A percentile compares a stretch with the other conserved stretches of the same genome.
Conservation (phyloP, 2,888 invertebrate species). For the Rhagium mordax region DNA sequence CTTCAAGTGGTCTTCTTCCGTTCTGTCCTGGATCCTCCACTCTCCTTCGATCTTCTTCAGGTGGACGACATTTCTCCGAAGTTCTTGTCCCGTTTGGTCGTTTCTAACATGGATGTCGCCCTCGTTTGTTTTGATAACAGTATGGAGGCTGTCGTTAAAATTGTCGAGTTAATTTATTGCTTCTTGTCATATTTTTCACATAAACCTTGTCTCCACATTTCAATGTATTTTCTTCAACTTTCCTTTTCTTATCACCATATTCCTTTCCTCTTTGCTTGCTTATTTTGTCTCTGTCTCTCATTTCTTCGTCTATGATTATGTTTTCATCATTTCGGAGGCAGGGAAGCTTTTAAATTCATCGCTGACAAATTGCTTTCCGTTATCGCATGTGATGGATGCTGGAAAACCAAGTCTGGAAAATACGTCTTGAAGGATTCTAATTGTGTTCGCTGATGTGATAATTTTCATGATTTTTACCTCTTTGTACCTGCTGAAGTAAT, state of each 20-base stretch:
- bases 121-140: constrained; percentile 26
- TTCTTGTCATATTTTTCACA: constrained; percentile 36
- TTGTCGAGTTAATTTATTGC: constrained; percentile 33
- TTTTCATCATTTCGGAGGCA: constrained; percentile 19
- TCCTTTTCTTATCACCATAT: constrained; percentile 37
- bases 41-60: constrained; percentile 26
- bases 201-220: constrained; percentile 40
- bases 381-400: not conserved
- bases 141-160: constrained; percentile 28
- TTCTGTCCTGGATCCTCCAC: constrained; percentile 18
- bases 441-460: constrained; percentile 40
- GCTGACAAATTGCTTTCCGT: too few species aligned
- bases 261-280: constrained; percentile 39
- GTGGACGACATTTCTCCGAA: constrained; percentile 26
- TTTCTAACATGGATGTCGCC: constrained; percentile 4
- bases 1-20: too few species aligned
- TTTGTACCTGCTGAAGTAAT: constrained; percentile 58
- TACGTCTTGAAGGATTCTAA: constrained; percentile 45
- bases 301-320: constrained; percentile 31
- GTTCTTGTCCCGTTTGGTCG: constrained; percentile 23
- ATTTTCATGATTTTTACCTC: constrained; percentile 49
- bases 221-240: constrained; percentile 29
- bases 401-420: constrained; percentile 49
- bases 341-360: too few species aligned
- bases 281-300: constrained; percentile 37